A percentile compares a stretch with the other conserved stretches of the same genome.
Evolutionary conservation across 2,113 vertebrate genomes (phyloP).

Genomic region (Prionailurus bengalensis): DNA sequence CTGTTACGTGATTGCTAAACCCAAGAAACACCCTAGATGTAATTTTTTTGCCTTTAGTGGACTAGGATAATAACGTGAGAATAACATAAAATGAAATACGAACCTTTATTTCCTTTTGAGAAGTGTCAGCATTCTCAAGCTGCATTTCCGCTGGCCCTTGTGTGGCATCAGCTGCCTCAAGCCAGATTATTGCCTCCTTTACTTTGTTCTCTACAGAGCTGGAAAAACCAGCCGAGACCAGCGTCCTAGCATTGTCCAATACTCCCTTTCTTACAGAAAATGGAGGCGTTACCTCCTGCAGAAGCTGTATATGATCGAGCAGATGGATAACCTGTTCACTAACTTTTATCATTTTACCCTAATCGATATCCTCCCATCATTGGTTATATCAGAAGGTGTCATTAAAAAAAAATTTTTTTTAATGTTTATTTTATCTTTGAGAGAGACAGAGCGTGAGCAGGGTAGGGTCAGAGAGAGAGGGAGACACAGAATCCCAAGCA

Average conservation of each 20-base stretch:
- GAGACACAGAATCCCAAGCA: too few relatives aligned
- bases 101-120: slow-evolving; percentile 57
- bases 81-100: slow-evolving; percentile 27
- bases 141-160: neutral
- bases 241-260: neutral
- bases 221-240: slow-evolving; percentile 71
- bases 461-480: too few relatives aligned
- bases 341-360: neutral
- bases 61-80: neutral
- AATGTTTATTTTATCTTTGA: too few relatives aligned
- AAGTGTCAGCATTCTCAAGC: neutral
- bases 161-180: slow-evolving; percentile 52
- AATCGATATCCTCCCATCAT: neutral
- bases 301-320: neutral
- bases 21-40: neutral
- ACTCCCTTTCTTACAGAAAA: slow-evolving; percentile 43
- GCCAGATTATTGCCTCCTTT: slow-evolving; percentile 55
- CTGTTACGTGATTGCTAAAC: slow-evolving; percentile 11
- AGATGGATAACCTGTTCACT: neutral
- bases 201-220: slow-evolving; percentile 59
- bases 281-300: slow-evolving; percentile 56
- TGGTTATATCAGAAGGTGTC: neutral
- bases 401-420: neutral
- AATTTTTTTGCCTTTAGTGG: neutral
- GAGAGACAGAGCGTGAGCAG: too few relatives aligned